Percentiles rank a stretch among this genome's conserved stretches.
phyloP scores from a whole-genome alignment of 2,888 invertebrate species.

The Acrobasis suavella region DNA sequence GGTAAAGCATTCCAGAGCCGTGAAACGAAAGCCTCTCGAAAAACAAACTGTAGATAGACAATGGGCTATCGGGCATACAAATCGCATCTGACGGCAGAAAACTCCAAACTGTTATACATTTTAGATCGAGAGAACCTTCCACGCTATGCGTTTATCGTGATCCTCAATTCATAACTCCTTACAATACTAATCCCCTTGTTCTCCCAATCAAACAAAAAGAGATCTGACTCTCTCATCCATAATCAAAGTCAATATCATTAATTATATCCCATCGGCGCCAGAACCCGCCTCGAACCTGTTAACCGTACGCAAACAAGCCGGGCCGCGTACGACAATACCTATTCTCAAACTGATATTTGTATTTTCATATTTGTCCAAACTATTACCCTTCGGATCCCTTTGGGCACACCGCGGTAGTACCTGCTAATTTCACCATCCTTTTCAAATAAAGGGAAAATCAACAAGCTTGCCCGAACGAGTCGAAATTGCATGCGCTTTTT shows the following conservation, averaged over 20 bases:
- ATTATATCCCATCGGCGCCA: constrained; percentile 34
- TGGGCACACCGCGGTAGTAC: constrained; percentile 70
- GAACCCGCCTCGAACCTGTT: constrained; percentile 34
- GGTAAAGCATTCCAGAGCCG: too few relatives aligned
- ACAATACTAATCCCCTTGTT: too few relatives aligned
- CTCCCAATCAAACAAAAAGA: not conserved
- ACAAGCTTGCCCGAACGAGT: constrained; percentile 50
- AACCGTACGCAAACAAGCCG: constrained; percentile 39
- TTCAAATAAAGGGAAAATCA: constrained; percentile 63
- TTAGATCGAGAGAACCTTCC: too few relatives aligned
- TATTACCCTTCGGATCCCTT: constrained; percentile 52
- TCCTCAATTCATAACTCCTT: too few relatives aligned
- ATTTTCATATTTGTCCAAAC: constrained; percentile 18
- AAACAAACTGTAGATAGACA: too few relatives aligned
- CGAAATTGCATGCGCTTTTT: constrained; percentile 33
- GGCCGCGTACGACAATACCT: constrained; percentile 14
- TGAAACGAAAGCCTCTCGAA: too few relatives aligned
- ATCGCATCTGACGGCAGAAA: too few relatives aligned
- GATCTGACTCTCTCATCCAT: not conserved
- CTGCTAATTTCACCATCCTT: constrained; percentile 73
- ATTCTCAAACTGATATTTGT: constrained; percentile 19
- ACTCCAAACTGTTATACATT: too few relatives aligned
- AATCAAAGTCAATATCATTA: constrained; percentile 10
- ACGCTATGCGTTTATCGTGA: too few relatives aligned
- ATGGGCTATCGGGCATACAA: too few relatives aligned